These are phyloP conservation scores for Zosterops pallidus DNA, from an alignment of 2,113 vertebrate species.

Conservation along the genomic window DNA sequence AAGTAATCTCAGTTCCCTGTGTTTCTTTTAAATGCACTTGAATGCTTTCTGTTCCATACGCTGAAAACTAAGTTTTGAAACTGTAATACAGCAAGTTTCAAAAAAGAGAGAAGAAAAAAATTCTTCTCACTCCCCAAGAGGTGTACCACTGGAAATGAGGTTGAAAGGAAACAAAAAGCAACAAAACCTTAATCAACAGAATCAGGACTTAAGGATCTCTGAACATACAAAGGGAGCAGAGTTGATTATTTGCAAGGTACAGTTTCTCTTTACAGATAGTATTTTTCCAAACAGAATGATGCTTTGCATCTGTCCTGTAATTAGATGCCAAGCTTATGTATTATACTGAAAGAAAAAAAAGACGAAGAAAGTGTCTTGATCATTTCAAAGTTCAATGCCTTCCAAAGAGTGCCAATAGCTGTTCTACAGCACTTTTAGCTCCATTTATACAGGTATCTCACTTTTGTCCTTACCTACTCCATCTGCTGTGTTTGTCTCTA, in stretches of 20 bases:
- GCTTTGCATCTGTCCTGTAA: neutral
- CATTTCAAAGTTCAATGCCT: neutral
- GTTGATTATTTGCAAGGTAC: neutral
- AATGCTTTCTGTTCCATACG: neutral
- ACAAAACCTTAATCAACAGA: neutral
- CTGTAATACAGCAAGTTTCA: neutral
- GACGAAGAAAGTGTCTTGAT: neutral
- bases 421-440: neutral
- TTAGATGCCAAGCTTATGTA: neutral
- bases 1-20: neutral
- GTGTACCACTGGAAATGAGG: neutral
- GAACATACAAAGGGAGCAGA: neutral
- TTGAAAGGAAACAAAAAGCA: neutral
- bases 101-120: neutral
- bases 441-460: neutral
- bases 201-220: neutral
- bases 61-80: neutral
- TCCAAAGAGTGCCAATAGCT: neutral
- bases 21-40: neutral
- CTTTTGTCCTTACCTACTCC: neutral
- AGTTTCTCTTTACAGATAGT: neutral
- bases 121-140: neutral
- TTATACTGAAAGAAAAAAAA: neutral
- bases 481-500: neutral
- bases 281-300: neutral